These are phyloP conservation scores for Galemys pyrenaicus DNA, from an alignment of 2,113 vertebrate genomes.

Conservation along the genomic window DNA sequence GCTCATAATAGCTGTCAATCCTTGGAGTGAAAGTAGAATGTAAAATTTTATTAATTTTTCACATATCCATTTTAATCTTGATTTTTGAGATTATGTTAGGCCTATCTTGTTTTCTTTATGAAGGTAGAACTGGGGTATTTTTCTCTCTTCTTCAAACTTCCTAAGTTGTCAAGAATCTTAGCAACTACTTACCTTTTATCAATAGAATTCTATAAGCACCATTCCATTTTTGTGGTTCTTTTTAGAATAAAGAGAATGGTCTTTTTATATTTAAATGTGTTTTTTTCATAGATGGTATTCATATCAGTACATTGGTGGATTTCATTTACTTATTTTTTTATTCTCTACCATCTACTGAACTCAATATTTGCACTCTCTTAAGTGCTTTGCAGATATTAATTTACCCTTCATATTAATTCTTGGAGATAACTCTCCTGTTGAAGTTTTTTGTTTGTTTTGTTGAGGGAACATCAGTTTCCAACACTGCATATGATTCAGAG, in stretches of 20 bases:
- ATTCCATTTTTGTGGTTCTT: slow-evolving; percentile 29
- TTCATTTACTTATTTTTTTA: slow-evolving; percentile 43
- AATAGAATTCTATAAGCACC: background rate
- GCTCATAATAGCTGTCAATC: background rate
- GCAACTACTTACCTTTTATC: background rate
- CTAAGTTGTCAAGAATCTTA: background rate
- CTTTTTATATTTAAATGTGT: slow-evolving; percentile 18
- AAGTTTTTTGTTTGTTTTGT: too few relatives aligned
- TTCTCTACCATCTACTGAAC: background rate
- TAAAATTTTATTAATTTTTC: slow-evolving; percentile 32
- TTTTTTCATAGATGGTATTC: slow-evolving; percentile 18
- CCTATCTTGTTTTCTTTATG: slow-evolving; percentile 24
- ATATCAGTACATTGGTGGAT: slow-evolving; percentile 12
- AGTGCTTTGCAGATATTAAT: too few relatives aligned
- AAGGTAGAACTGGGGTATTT: background rate
- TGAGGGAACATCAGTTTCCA: too few relatives aligned
- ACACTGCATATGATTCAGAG: too few relatives aligned
- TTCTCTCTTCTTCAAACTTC: background rate
- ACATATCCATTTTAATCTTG: background rate
- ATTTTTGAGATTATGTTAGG: slow-evolving; percentile 22
- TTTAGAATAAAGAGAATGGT: background rate
- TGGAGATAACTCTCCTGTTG: too few relatives aligned
- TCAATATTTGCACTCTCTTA: too few relatives aligned
- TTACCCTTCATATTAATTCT: too few relatives aligned
- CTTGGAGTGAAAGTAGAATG: slow-evolving; percentile 32